phyloP scores from a whole-genome alignment of 2,113 vertebrate species.

The Xiphorhynchus elegans region DNA sequence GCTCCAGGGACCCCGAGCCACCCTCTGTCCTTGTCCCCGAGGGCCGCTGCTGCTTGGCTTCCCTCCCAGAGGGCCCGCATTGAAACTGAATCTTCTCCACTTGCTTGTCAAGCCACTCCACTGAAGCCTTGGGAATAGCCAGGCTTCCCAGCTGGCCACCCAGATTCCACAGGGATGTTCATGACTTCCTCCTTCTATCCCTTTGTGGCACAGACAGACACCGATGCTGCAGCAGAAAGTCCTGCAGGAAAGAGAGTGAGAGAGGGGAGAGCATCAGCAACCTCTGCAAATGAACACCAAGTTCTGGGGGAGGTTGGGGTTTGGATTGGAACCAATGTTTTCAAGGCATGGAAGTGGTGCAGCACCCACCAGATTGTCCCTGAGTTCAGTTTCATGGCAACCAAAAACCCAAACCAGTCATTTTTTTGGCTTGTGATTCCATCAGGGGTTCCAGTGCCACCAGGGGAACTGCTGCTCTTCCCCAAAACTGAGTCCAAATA shows the following conservation, averaged over 20 bases:
- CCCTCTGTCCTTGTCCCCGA: not conserved
- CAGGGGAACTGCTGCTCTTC: not conserved
- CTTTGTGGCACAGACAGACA: no score
- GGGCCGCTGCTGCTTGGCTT: not conserved
- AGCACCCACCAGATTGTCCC: not conserved
- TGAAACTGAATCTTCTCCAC: not conserved
- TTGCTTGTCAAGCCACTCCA: accelerated
- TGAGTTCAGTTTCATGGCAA: no score
- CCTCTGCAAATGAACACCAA: accelerated
- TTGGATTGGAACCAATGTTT: accelerated
- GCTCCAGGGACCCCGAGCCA: accelerated
- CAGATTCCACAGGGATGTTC: not conserved
- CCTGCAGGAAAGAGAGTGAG: not conserved
- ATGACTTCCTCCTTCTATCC: not conserved
- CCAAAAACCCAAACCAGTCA: not conserved
- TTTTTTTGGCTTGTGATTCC: not conserved
- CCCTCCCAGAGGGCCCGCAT: not conserved
- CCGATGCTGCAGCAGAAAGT: not conserved
- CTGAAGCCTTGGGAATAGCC: accelerated
- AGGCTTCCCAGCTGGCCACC: accelerated
- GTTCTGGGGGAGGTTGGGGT: accelerated
- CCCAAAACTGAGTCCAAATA: not conserved
- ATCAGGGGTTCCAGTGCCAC: accelerated
- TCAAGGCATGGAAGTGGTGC: not conserved
- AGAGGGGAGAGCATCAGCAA: not conserved